Evolutionary conservation across 2,797 vertebrate species (phyloP), one percentile per base, ranked within the genome.

Genomic region (Macrochelys suwanniensis): DNA sequence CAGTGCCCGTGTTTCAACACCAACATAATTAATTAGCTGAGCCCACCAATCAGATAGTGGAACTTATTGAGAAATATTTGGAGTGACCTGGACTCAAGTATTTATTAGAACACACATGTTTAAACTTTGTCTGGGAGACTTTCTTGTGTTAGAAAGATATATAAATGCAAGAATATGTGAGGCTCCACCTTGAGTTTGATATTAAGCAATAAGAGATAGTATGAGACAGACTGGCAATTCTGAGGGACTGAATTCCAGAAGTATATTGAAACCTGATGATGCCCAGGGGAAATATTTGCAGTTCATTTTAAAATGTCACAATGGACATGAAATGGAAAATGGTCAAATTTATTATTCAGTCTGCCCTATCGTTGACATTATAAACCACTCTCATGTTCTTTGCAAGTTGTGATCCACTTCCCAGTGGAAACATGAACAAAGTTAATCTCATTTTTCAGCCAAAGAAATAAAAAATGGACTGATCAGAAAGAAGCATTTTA

Each of bases 291-390:
- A 89, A 83, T 5, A 78, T 16, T 28, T 93, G 53, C 6, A 84
- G 78, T 79, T 80, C 95, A 91, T 91, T 90, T 87, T 78, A 82
- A 89, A 93, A 85, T 85, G 26, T 68, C 80, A 71, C 10, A 82
- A 45, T 54, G 16, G 80, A 74, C 31, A 89, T 25, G 37, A 91
- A 92, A 88, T 49, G 19, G n/a, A 95, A 95, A 94, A 77, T 0
- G 42, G 82, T 2, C 23, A 84, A 47, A 61, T 81, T 16, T 76
- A 74, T 82, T 83, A 88, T 84, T 81, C 71, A 87, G 16, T 61
- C 57, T 83, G 19, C 28, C 0, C 0, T 49, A 42, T 85, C 45
- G 28, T 56, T 89, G 42, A 61, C 49, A 57, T 88, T 91, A 89
- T 74, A 88, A 95, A 65, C 47, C 4, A 50, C 26, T 65, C 17